These are phyloP conservation scores for Lottia gigantea DNA, from an alignment of 2,888 invertebrate genomes.

Conservation along the genomic window DNA sequence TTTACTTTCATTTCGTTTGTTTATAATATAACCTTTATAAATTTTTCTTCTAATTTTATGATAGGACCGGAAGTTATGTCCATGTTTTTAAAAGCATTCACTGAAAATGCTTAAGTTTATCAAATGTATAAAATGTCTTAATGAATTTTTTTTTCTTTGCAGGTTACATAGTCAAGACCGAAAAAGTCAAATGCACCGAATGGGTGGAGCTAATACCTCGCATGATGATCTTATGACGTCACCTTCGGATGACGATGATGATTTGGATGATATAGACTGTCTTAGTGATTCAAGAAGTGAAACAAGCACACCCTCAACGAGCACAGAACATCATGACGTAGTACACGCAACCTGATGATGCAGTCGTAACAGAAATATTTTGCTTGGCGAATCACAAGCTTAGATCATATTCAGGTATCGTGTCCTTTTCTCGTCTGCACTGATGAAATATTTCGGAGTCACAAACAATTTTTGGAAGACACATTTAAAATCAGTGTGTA, in stretches of 20 bases:
- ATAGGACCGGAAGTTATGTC: too few species aligned
- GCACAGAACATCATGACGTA: slow-evolving; percentile 23
- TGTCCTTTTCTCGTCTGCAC: slow-evolving; percentile 14
- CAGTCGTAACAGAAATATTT: neutral
- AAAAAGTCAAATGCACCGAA: neutral
- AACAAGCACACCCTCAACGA: slow-evolving; percentile 24
- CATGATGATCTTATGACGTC: slow-evolving; percentile 11
- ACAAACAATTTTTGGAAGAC: neutral
- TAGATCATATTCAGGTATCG: slow-evolving; percentile 19
- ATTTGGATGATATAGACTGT: slow-evolving; percentile 17
- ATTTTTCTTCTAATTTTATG: too few species aligned
- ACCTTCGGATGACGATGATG: slow-evolving; percentile 14
- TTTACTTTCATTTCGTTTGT: too few species aligned
- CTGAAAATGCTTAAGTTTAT: too few species aligned
- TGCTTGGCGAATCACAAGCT: slow-evolving; percentile 17
- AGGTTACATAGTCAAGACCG: slow-evolving; percentile 9
- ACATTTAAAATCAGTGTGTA: neutral
- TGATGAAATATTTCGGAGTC: neutral
- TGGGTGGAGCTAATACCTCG: neutral
- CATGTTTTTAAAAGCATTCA: too few species aligned
- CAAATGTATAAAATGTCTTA: neutral
- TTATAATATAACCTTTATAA: too few species aligned
- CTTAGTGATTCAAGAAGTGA: slow-evolving; percentile 24
- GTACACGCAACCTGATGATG: slow-evolving; percentile 20
- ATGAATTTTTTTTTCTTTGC: neutral